Conservation (phyloP, 2,113 vertebrate genomes). For the Eonycteris spelaea region DNA sequence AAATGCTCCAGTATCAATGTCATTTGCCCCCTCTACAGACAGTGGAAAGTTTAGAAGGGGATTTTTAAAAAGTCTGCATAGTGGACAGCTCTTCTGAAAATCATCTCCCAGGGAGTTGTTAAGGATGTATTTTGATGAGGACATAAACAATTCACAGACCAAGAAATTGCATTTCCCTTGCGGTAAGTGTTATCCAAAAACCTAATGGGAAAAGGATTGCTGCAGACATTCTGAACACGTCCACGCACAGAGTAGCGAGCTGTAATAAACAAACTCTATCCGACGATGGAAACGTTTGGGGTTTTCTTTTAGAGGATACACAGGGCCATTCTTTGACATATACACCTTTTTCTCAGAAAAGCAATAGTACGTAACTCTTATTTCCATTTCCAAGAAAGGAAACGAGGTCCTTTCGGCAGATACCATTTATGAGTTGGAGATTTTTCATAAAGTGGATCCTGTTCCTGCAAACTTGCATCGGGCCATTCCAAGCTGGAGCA, state of each 20-base stretch:
- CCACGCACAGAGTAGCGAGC: neutral
- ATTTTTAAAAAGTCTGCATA: neutral
- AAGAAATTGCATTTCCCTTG: constrained; percentile 58
- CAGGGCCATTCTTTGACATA: constrained; percentile 53
- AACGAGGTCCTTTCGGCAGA: constrained; percentile 50
- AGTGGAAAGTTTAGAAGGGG: neutral
- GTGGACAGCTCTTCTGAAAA: constrained; percentile 43
- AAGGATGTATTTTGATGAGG: constrained; percentile 60
- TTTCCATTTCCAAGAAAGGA: constrained; percentile 69
- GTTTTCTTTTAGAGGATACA: constrained; percentile 40
- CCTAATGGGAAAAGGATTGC: constrained; percentile 34
- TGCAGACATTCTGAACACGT: constrained; percentile 21
- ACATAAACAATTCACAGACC: constrained; percentile 57
- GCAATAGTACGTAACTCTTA: constrained; percentile 48
- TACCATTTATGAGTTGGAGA: constrained; percentile 30
- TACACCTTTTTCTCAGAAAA: constrained; percentile 63
- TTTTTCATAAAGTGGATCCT: constrained; percentile 34
- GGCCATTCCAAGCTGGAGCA: constrained; percentile 2
- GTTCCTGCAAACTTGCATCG: neutral
- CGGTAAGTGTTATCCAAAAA: constrained; percentile 49
- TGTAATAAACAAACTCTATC: constrained; percentile 8
- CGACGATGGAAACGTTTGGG: neutral
- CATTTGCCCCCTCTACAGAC: neutral
- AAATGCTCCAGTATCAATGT: neutral
- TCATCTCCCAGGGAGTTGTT: constrained; percentile 36